A percentile compares a stretch with the other conserved stretches of the same genome.
These are phyloP conservation scores for Pectinophora gossypiella DNA, from an alignment of 1,140 invertebrate genomes.

Conservation along the genomic window DNA sequence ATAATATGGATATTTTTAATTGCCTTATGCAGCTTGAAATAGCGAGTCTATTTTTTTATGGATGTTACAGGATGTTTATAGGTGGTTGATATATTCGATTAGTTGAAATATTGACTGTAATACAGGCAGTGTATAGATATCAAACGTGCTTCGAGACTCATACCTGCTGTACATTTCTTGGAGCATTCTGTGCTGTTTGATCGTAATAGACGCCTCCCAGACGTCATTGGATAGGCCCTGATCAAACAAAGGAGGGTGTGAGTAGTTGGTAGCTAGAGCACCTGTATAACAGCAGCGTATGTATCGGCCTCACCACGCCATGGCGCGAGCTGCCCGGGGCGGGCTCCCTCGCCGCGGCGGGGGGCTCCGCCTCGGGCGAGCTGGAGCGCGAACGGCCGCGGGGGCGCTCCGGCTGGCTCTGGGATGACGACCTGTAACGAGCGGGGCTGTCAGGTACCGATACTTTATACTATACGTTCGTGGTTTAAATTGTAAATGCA, in stretches of 20 bases:
- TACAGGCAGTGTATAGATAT: no score
- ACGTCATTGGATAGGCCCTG: slow-evolving; percentile 77
- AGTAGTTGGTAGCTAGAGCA: background rate
- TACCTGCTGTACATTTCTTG: slow-evolving; percentile 74
- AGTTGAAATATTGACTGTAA: no score
- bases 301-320: background rate
- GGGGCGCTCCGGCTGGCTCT: no score
- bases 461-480: no score
- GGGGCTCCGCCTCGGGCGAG: slow-evolving; percentile 10
- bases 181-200: slow-evolving; percentile 78
- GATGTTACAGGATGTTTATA: no score
- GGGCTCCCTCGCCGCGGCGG: slow-evolving; percentile 6
- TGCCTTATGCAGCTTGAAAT: no score
- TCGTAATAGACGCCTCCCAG: slow-evolving; percentile 81
- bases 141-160: no score
- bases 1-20: no score
- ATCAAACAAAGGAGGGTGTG: slow-evolving; percentile 17
- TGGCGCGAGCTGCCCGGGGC: background rate
- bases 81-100: no score
- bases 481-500: no score
- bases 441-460: no score
- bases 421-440: background rate
- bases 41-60: no score
- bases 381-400: slow-evolving; percentile 16
- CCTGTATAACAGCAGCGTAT: background rate